Base-by-base conservation (phyloP, 2,888 invertebrate genomes). In the Acanthosepion pharaonis region DNA sequence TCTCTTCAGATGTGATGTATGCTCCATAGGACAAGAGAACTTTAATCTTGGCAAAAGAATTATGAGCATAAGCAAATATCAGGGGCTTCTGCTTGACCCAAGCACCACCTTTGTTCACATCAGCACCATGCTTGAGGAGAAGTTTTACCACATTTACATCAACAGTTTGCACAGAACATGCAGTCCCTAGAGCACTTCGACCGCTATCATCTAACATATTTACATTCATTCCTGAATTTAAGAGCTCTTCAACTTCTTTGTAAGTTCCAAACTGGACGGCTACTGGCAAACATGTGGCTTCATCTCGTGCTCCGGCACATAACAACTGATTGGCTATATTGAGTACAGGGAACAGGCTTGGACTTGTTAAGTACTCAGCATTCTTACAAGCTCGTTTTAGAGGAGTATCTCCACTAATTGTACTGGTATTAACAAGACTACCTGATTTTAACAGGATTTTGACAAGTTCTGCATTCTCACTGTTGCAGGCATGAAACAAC, bases 11-110 rank as follows among this genome's bases (percentile, higher is more conserved):
- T 9, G 96, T 96, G 20, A 97, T 95, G n/a, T 95, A 95, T 6
- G 97, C 97, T 95, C 97, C 96, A 94, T 96, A 96, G 0, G 97
- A 97, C 94, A 97, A 94, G n/a, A 97, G 95, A 42, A 96, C 95
- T 94, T 96, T 95, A 78, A 97, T 96, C 95, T 97, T 97, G 64
- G 96, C 96, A n/a, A 96, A 96, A 42, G 96, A 96, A 95, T 97
- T 97, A 94, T 96, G 96, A 64, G 96, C 97, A 95, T 96, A 97
- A 1, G 97, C 96, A 93, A 96, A 96, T 91, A 97, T 96, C 1
- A 97, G 94, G 15, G 97, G 97, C 94, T 97, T 97, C 95, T 96
- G 96, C 93, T 96, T 96, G 94, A 96, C 96, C 96, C 97, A 96
- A 5, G 96, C 96, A 0, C 96, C 96, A 9, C 96, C 96, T 94